Base-by-base conservation (phyloP, 2,888 invertebrate genomes). In the Blomia tropicalis region DNA sequence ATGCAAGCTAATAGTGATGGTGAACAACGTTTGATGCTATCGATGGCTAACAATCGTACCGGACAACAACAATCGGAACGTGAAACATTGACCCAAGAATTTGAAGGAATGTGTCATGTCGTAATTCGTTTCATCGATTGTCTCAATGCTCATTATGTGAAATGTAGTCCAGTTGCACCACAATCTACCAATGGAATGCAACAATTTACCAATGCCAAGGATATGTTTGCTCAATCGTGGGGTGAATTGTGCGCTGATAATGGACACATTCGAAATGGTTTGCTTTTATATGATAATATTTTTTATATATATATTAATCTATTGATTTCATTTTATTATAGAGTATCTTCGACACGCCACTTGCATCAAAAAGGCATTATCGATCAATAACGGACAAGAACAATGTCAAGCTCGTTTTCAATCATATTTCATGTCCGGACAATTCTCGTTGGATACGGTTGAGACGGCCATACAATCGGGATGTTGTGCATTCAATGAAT, bases 101-200 rank as follows among this genome's bases (percentile, higher is more conserved):
- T 56, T 27, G 56, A 56, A 29, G 56, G 56, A 31, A 56, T 56
- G 56, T 56, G 56, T 36, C 56, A 56, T 17, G 56, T 56, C 11
- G 56, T 56, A 2, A 56, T 36, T 31, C 56, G 56, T 32, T 56
- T 56, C 29, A 56, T 56, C 11, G 29, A 56, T 25, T 56, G 56
- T 22, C 25, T 56, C 29, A 56, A 56, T 36, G 25, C 56, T n/a
- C 4, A 56, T 25, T 56, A 56, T 25, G 14, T 56, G 30, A 23
- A 29, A 14, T 56, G 56, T 25, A 56, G 29, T 56, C 56, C 56
- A 30, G 2, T 29, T 2, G 11, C 19, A 19, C 5, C 5, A 19
- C 23, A 27, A n/a, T 30, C 27, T 7, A 19, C 22, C 14, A 7
- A 22, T 11, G 11, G 14, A n/a, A 11, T 47, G 23, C 7, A 47